Evolutionary conservation across 2,888 invertebrate genomes (phyloP).

Genomic region (Phyto melanocephala): DNA sequence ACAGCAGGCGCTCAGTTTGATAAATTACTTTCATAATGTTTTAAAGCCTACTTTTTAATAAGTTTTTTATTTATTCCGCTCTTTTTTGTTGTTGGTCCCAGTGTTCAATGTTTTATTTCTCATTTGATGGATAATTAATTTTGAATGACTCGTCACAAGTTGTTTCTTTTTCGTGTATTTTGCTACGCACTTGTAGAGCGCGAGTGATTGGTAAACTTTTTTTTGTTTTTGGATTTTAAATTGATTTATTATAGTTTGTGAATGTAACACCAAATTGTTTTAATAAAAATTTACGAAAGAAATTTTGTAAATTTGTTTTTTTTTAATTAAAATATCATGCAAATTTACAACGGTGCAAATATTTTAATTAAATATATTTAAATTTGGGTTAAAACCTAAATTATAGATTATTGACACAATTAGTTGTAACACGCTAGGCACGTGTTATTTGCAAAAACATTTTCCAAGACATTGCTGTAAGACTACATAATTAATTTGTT

Average conservation of each 20-base stretch:
- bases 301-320: neutral
- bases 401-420: neutral
- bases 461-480: neutral
- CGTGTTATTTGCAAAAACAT: neutral
- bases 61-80: slow-evolving; percentile 6
- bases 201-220: slow-evolving; percentile 23
- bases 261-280: neutral
- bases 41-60: slow-evolving; percentile 44
- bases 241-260: slow-evolving; percentile 16
- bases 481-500: neutral
- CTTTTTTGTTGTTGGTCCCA: slow-evolving; percentile 21
- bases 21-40: slow-evolving; percentile 62
- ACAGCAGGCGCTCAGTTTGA: slow-evolving; percentile 62
- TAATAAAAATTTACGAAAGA: slow-evolving; percentile 22
- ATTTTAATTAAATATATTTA: neutral
- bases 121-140: slow-evolving; percentile 57
- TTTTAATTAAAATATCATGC: neutral
- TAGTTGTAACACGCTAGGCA: neutral
- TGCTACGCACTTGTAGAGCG: slow-evolving; percentile 13
- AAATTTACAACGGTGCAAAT: slow-evolving; percentile 18
- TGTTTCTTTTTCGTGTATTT: neutral
- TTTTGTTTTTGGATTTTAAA: slow-evolving; percentile 10
- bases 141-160: slow-evolving; percentile 59
- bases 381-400: neutral
- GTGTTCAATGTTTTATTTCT: slow-evolving; percentile 42